Percentiles rank a stretch among this genome's conserved stretches.
These are phyloP conservation scores for Drosophila mulleri DNA, from an alignment of 2,888 invertebrate genomes.

Conservation along the genomic window DNA sequence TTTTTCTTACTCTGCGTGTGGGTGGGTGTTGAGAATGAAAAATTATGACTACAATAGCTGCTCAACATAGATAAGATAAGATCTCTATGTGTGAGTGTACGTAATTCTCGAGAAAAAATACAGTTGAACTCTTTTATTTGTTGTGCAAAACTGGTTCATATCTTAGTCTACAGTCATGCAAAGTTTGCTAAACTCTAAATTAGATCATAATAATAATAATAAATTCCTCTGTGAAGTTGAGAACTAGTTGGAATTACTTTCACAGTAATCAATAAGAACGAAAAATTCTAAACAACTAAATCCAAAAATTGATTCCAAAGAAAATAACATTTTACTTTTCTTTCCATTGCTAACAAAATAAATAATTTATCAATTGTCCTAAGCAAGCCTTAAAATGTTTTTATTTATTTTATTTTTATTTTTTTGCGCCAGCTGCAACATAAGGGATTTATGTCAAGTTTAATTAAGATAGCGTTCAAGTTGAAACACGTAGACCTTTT, in stretches of 20 bases:
- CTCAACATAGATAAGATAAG: conserved; percentile 30
- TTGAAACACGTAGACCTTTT: background rate
- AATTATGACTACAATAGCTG: conserved; percentile 34
- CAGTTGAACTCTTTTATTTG: background rate
- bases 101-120: conserved; percentile 22
- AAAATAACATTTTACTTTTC: background rate
- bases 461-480: conserved; percentile 2
- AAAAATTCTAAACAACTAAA: background rate
- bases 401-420: background rate
- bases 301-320: background rate
- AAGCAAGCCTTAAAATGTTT: background rate
- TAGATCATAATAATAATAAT: background rate
- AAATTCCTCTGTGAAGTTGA: too few relatives aligned
- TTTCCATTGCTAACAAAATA: background rate
- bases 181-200: background rate
- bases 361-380: background rate
- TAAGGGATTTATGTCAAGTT: conserved; percentile 1
- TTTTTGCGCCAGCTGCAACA: conserved; percentile 1
- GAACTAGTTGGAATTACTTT: too few relatives aligned
- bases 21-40: conserved; percentile 23
- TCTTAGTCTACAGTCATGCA: conserved; percentile 8
- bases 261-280: too few relatives aligned
- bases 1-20: conserved; percentile 32
- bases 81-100: background rate
- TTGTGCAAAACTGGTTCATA: conserved; percentile 37